Evolutionary conservation across 1,140 invertebrate genomes (phyloP).

Genomic region (Pomacea maculata): DNA sequence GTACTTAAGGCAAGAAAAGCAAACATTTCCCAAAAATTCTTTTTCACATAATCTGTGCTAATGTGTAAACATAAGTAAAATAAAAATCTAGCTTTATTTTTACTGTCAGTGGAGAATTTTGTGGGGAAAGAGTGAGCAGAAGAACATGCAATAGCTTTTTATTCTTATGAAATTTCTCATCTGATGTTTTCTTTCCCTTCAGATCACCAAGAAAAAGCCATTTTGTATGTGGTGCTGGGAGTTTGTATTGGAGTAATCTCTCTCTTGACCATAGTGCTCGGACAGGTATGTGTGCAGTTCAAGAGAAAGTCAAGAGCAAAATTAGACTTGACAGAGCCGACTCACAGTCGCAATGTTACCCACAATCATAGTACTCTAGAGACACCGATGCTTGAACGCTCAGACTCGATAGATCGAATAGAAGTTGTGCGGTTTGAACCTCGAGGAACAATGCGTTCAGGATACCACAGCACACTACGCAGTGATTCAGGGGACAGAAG

Average conservation of each 20-base stretch:
- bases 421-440: constrained; percentile 54
- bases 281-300: constrained; percentile 72
- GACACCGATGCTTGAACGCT: constrained; percentile 40
- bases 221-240: constrained; percentile 80
- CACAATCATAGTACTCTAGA: constrained; percentile 33
- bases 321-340: constrained; percentile 75
- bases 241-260: constrained; percentile 75
- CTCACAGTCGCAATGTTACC: constrained; percentile 46
- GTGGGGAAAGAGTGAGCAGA: too few species aligned
- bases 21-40: too few species aligned
- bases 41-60: too few species aligned
- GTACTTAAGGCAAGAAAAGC: too few species aligned
- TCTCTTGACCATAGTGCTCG: constrained; percentile 75
- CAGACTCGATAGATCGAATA: constrained; percentile 52
- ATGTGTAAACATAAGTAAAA: too few species aligned
- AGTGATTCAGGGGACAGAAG: constrained; percentile 37
- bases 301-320: constrained; percentile 71
- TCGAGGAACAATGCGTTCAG: constrained; percentile 22
- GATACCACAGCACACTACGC: constrained; percentile 28
- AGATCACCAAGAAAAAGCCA: constrained; percentile 82
- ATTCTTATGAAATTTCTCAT: not conserved
- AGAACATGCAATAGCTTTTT: too few species aligned
- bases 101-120: too few species aligned
- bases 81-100: too few species aligned
- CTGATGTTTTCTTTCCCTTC: constrained; percentile 54